Percentiles rank a stretch among this genome's conserved stretches.
These are phyloP conservation scores for Nyctalus aviator DNA, from an alignment of 2,797 vertebrate species.

Conservation along the genomic window DNA sequence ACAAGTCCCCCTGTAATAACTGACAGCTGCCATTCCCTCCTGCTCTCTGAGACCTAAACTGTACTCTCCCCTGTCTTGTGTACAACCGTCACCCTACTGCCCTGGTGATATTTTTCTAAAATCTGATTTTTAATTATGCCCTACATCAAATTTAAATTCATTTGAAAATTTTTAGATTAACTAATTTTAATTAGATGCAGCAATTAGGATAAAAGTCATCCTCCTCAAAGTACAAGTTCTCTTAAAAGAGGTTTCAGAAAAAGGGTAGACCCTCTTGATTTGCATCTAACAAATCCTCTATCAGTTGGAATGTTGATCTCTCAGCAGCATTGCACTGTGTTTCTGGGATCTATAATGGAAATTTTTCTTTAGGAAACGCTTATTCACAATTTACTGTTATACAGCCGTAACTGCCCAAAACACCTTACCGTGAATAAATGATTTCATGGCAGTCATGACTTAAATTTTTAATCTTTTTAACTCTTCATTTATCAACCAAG, in stretches of 20 bases:
- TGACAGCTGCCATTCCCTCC: conserved; percentile 74
- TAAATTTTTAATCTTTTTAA: conserved; percentile 77
- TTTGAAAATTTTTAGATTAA: conserved; percentile 72
- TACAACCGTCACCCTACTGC: conserved; percentile 60
- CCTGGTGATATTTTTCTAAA: conserved; percentile 73
- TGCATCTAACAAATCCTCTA: background rate
- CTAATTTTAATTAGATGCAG: conserved; percentile 80
- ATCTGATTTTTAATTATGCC: conserved; percentile 77
- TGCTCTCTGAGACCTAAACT: conserved; percentile 53
- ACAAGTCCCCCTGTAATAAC: conserved; percentile 39
- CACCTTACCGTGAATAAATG: conserved; percentile 71
- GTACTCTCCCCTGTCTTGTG: background rate
- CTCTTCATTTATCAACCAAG: conserved; percentile 77
- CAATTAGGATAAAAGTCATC: conserved; percentile 82
- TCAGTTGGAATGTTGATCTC: background rate
- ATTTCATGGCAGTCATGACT: conserved; percentile 67
- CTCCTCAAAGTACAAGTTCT: conserved; percentile 59
- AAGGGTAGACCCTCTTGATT: conserved; percentile 52
- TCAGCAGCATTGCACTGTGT: background rate
- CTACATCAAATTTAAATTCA: conserved; percentile 74
- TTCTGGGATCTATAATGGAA: conserved; percentile 70
- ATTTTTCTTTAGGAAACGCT: conserved; percentile 58
- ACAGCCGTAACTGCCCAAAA: conserved; percentile 70
- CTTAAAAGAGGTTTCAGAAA: conserved; percentile 49
- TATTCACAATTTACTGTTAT: conserved; percentile 72